phyloP scores from a whole-genome alignment of 23 tunicate species.

The Trididemnum nubilum region DNA sequence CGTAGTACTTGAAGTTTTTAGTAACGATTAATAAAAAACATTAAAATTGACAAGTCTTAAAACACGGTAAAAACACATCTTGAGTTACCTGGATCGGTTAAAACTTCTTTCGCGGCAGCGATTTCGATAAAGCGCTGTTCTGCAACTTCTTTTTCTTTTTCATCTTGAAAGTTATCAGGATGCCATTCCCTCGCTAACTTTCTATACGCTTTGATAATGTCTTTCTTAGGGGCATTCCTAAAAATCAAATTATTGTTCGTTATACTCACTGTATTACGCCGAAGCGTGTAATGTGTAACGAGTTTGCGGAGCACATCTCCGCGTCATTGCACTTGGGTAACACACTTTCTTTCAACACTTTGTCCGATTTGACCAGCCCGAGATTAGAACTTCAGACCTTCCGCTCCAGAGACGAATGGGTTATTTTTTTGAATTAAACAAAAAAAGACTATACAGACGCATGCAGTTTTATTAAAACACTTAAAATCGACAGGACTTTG shows the following conservation, averaged over 20 bases:
- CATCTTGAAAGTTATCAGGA: slow-evolving; percentile 90
- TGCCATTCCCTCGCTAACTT: slow-evolving; percentile 89
- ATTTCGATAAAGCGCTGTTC: slow-evolving; percentile 88
- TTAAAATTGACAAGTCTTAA: no score
- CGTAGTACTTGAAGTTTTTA: no score
- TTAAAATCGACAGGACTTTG: no score
- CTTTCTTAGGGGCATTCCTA: slow-evolving; percentile 74
- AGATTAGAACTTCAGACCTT: no score
- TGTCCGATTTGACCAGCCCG: no score
- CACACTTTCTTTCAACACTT: neutral
- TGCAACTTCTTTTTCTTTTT: slow-evolving; percentile 81
- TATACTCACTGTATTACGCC: neutral
- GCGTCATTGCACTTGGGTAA: neutral
- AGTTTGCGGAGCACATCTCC: neutral
- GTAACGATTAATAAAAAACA: no score
- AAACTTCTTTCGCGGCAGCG: slow-evolving; percentile 97
- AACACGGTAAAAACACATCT: no score
- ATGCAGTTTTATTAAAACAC: no score
- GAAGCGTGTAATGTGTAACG: neutral
- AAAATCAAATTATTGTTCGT: neutral
- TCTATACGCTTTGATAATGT: slow-evolving; percentile 79
- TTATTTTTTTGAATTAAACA: no score
- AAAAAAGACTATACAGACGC: no score
- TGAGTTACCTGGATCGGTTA: slow-evolving; percentile 81
- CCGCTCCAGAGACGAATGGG: no score